A percentile compares a stretch with the other conserved stretches of the same genome.
phyloP scores from a whole-genome alignment of 2,797 vertebrate species.

The Chelon labrosus region DNA sequence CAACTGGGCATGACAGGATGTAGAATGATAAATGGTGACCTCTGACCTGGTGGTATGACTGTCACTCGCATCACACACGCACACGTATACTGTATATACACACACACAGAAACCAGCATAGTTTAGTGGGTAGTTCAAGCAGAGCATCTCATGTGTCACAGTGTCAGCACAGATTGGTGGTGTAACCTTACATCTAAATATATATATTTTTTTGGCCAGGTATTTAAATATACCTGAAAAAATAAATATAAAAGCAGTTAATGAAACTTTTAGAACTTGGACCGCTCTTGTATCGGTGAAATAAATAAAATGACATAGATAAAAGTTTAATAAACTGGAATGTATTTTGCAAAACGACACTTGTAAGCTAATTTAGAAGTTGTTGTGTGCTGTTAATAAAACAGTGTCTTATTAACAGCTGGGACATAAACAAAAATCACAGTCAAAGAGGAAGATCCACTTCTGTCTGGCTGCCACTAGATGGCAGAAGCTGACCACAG shows the following conservation, averaged over 20 bases:
- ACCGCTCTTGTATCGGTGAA: too few relatives aligned
- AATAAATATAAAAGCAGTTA: not conserved
- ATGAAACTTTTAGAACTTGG: not conserved
- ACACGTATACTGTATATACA: constrained; percentile 10
- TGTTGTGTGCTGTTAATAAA: too few relatives aligned
- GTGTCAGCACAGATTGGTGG: constrained; percentile 1
- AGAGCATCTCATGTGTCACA: not conserved
- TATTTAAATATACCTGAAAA: not conserved
- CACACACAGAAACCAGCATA: constrained; percentile 16
- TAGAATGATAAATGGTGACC: constrained; percentile 40
- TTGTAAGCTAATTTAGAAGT: not conserved
- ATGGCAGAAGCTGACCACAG: constrained; percentile 35
- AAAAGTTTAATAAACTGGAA: too few relatives aligned
- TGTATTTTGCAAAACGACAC: not conserved
- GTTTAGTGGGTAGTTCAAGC: constrained; percentile 23
- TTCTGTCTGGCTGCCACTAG: constrained; percentile 45
- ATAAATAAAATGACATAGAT: too few relatives aligned
- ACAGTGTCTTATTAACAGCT: too few relatives aligned
- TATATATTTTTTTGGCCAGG: not conserved
- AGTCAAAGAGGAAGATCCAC: constrained; percentile 1
- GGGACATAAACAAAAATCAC: not conserved
- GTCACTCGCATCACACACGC: constrained; percentile 9
- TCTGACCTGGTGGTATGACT: constrained; percentile 41
- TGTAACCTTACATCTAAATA: not conserved
- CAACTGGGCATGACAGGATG: constrained; percentile 14